Evolutionary conservation across 2,888 invertebrate genomes (phyloP), one percentile per base, ranked within the genome.

Genomic region (Euplexia lucipara): DNA sequence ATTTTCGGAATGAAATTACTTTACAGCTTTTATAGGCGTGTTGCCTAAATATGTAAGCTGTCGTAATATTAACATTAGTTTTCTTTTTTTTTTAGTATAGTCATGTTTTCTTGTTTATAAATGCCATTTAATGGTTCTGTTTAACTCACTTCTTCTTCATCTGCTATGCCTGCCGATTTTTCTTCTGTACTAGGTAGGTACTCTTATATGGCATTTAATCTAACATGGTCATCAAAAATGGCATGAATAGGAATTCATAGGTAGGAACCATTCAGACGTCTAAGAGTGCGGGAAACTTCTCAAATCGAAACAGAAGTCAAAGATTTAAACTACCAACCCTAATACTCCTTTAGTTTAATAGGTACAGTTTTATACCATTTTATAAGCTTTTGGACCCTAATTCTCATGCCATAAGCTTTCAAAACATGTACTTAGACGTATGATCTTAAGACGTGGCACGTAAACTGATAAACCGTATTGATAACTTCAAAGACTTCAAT

Each of bases 401-500:
- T 64, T 60, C 66, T 39, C 37, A 57, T 45, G 45, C 41, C 45
- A 42, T 47, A 56, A 56, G 48, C 62, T 73, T 63, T 47, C 48
- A 53, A 56, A 72, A 57, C 70, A 68, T 68, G 54, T 64, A 47
- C 49, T 63, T 64, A 67, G 56, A 57, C 67, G 70, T 79, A 67
- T 74, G 60, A 69, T 56, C 41, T 35, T 9, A 53, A 44, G 71
- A 79, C 75, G 78, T 78, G 80, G 72, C 65, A 54, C 10, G 66
- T 52, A 70, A 70, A 35, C 44, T n/a, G 56, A 78, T 68, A 16
- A 39, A 22, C 51, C 20, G 6, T 66, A 67, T 58, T 73, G 70
- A 76, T 80, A 80, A 75, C 72, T 70, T 56, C 45, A 66, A 62
- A 64, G 49, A 65, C 69, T 53, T 70, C 70, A 75, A 78, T 71